Base-by-base conservation (phyloP, 1,140 invertebrate genomes). In the Listronotus oregonensis region DNA sequence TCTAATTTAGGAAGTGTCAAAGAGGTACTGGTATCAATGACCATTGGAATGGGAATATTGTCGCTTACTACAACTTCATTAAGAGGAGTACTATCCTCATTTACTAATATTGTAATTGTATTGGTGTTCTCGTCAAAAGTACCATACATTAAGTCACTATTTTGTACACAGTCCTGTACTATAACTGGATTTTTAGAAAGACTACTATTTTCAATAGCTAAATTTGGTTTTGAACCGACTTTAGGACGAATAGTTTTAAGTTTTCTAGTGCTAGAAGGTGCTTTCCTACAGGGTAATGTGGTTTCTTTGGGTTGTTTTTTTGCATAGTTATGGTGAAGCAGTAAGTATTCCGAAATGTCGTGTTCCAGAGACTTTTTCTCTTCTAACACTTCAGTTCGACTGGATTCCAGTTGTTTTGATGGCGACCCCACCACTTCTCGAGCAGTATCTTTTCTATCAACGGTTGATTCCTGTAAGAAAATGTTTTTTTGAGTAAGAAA, bases 371-470 rank as follows among this genome's bases (percentile, higher is more conserved):
- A 46, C 21, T 70, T 65, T 34, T 67, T 42, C 21, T 68, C n/a
- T 6, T 51, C 47, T 72, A 73, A 27, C 64, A 56, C 34, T 71
- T 66, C 79, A 85, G 82, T 72, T 88, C 85, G 66, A 89, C 80
- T 65, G 89, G 90, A 75, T 91, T 91, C 90, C 90, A 92, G 72
- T 80, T 86, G 79, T 86, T 89, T 79, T 91, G 90, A 75, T 90
- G 88, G 50, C 85, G 85, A 21, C 89, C 89, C 90, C 90, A 92
- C 90, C 90, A 92, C 59, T 81, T 78, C 73, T 75, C 77, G 70
- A 75, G 73, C 1, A 62, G 66, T 46, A 77, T 77, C 64, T 79
- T 77, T 47, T 78, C 69, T 67, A 82, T 76, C 32, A 79, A 73
- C 31, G 79, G 64, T 66, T 81, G 70, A 63, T 77, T 78, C 71